Evolutionary conservation across 1,140 invertebrate species (phyloP).

Genomic region (Bilobella aurantiaca): DNA sequence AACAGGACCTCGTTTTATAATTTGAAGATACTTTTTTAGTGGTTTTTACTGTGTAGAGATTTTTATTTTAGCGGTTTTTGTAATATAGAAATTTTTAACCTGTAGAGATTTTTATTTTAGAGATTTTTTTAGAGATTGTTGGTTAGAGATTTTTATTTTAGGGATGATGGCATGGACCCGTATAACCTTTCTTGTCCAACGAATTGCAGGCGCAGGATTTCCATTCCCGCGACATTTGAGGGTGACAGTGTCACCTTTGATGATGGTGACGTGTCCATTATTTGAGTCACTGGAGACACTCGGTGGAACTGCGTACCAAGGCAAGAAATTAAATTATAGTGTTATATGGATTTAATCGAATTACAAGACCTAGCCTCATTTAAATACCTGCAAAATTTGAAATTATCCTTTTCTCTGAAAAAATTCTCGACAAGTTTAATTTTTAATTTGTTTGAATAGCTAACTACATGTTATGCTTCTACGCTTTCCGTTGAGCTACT

Average conservation of each 20-base stretch:
- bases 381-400: too few species aligned
- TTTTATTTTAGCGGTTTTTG: too few species aligned
- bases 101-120: neutral
- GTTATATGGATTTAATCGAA: neutral
- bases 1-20: too few species aligned
- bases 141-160: too few species aligned
- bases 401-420: too few species aligned
- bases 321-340: neutral
- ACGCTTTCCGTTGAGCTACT: too few species aligned
- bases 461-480: too few species aligned
- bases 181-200: conserved; percentile 57
- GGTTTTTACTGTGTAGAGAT: too few species aligned
- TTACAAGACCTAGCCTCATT: too few species aligned
- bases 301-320: conserved; percentile 25
- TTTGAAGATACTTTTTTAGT: too few species aligned
- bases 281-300: conserved; percentile 28
- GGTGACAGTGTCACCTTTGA: conserved; percentile 52
- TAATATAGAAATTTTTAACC: conserved; percentile 29
- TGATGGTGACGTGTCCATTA: conserved; percentile 50
- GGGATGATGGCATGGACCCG: conserved; percentile 31
- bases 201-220: conserved; percentile 54
- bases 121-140: neutral
- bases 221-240: conserved; percentile 54
- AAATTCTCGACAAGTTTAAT: too few species aligned
- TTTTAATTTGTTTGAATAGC: too few species aligned